Evolutionary conservation across 2,113 vertebrate species (phyloP).

Genomic region (Ictalurus furcatus): DNA sequence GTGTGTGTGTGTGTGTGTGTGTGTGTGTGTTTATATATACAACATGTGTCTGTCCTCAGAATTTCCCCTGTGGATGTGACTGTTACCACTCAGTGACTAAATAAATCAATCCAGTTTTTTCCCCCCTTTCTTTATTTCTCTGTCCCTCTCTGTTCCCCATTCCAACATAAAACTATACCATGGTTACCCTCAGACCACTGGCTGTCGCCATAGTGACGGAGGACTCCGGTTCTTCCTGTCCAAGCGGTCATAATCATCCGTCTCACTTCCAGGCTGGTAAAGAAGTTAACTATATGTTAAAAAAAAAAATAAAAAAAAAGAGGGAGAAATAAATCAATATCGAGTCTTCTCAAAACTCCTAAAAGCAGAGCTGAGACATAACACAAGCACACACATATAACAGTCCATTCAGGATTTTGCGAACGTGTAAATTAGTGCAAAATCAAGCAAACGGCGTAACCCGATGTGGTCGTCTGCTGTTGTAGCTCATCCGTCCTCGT

Average conservation of each 20-base stretch:
- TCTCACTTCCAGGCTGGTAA: constrained; percentile 12
- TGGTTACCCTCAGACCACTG: constrained; percentile 11
- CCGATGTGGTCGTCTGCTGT: background rate
- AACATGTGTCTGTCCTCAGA: constrained; percentile 29
- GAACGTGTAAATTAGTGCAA: no score
- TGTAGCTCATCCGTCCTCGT: background rate
- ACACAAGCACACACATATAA: background rate
- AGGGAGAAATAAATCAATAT: background rate
- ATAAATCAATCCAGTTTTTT: background rate
- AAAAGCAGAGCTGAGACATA: background rate
- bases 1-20: constrained; percentile 15
- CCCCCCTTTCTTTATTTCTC: background rate
- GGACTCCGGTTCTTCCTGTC: constrained; percentile 35
- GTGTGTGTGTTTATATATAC: constrained; percentile 6
- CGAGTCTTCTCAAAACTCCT: background rate
- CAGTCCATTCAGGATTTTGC: no score
- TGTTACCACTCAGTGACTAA: constrained; percentile 45
- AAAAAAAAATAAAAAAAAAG: background rate
- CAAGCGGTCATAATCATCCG: constrained; percentile 40
- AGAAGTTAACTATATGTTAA: background rate
- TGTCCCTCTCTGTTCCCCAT: background rate
- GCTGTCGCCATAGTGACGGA: background rate
- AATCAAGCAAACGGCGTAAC: no score
- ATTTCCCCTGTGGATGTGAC: constrained; percentile 38
- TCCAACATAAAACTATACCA: constrained; percentile 20